Evolutionary conservation across 1,140 invertebrate genomes (phyloP), one percentile per base, ranked within the genome.

Genomic region (Drosophila nasuta): DNA sequence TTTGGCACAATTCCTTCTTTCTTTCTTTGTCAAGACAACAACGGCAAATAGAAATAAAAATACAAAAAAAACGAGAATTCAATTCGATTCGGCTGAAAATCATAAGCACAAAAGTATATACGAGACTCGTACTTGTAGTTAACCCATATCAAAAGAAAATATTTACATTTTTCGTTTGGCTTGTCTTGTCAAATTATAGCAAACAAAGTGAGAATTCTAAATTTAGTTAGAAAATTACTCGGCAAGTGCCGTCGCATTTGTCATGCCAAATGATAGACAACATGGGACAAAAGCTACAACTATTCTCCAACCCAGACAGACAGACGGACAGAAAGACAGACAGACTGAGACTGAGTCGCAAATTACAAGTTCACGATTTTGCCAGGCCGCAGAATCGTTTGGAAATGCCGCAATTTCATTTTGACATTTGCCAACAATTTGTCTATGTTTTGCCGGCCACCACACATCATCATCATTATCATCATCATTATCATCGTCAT

Each of bases 361-460:
- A 87, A 87, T 87, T 87, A 87, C 79, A 87, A 77, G 83, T 77
- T 83, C 80, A 88, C 82, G 83, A 87, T 77, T 77, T 88, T 87
- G 75, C 59, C 66, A 75, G 51, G 52, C 65, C 49, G 51, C 46
- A 60, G 65, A 86, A 68, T 85, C 63, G 81, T 83, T 82, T 85
- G 78, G 78, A 85, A 75, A 86, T 85, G 83, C 73, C 82, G 77
- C 82, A 88, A 81, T 85, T 81, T 78, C 13, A 81, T 85, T 81
- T 74, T 64, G 59, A 71, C 73, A 75, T 83, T 51, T 75, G 65
- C 75, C 66, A 54, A 81, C 83, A 88, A 87, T 87, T 88, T 87
- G 77, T 88, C 85, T 87, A 80, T 79, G 82, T 58, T 25, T 25
- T 64, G 75, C 54, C 78, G 71, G 38, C 54, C 75, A 67, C 33